Evolutionary conservation across 2,888 invertebrate genomes (phyloP).

Genomic region (Selenia dentaria): DNA sequence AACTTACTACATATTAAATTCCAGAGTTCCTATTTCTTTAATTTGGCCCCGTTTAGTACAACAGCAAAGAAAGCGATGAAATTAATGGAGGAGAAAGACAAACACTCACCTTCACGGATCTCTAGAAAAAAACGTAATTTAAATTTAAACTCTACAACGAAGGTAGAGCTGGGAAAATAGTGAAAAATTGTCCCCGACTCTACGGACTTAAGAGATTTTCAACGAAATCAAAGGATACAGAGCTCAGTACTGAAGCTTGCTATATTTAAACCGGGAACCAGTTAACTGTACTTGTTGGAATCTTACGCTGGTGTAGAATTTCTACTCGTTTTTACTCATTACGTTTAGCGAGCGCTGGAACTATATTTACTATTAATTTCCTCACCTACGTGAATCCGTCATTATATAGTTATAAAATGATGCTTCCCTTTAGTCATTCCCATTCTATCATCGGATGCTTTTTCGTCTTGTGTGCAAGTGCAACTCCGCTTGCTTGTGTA

Average conservation of each 20-base stretch:
- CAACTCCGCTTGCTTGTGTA: too few species aligned
- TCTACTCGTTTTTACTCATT: too few species aligned
- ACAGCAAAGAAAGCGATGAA: slow-evolving; percentile 26
- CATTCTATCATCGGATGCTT: too few species aligned
- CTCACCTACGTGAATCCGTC: too few species aligned
- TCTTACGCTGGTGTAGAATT: too few species aligned
- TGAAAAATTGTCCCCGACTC: slow-evolving; percentile 17
- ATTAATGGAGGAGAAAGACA: slow-evolving; percentile 36
- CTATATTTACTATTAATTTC: too few species aligned
- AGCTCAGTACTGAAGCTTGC: slow-evolving; percentile 1
- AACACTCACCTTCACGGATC: slow-evolving; percentile 24
- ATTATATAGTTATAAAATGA: too few species aligned
- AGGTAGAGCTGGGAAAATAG: slow-evolving; percentile 22
- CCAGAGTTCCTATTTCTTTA: background rate
- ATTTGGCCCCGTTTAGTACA: slow-evolving; percentile 8
- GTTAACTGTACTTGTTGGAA: too few species aligned
- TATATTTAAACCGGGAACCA: too few species aligned
- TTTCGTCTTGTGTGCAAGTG: too few species aligned
- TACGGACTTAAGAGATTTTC: slow-evolving; percentile 4
- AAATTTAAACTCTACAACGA: slow-evolving; percentile 26
- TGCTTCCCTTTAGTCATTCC: too few species aligned
- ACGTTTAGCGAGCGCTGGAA: too few species aligned
- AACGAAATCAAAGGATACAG: slow-evolving; percentile 2
- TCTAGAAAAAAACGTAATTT: slow-evolving; percentile 29
- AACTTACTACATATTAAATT: background rate